A percentile compares a stretch with the other conserved stretches of the same genome.
These are phyloP conservation scores for Lontra canadensis DNA, from an alignment of 2,113 vertebrate genomes.

Conservation along the genomic window DNA sequence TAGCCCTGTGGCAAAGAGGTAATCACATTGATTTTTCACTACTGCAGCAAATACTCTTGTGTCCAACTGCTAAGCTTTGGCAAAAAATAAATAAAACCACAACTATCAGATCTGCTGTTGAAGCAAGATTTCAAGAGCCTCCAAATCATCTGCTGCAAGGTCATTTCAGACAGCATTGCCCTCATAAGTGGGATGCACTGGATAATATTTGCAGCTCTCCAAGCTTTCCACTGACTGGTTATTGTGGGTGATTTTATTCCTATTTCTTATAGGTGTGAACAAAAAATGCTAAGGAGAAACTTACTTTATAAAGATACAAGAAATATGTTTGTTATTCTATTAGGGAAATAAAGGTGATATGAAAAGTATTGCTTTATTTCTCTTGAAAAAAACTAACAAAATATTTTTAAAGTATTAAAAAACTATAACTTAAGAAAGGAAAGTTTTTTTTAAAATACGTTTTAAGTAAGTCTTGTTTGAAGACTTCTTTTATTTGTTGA, in stretches of 20 bases:
- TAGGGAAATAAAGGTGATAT: neutral
- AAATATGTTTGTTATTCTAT: neutral
- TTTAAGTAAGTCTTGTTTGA: neutral
- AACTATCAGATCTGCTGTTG: neutral
- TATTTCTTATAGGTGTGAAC: slow-evolving; percentile 40
- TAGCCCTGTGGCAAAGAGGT: slow-evolving; percentile 56
- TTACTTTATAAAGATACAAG: slow-evolving; percentile 2
- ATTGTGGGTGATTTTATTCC: slow-evolving; percentile 19
- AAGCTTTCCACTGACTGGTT: neutral
- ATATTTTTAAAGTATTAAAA: neutral
- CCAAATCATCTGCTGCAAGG: slow-evolving; percentile 42
- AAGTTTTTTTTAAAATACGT: neutral
- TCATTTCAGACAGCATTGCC: slow-evolving; percentile 13
- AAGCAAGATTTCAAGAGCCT: slow-evolving; percentile 64
- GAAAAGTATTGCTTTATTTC: neutral
- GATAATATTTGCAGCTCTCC: neutral
- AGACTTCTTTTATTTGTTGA: neutral
- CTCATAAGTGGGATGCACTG: neutral
- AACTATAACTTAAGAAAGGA: neutral
- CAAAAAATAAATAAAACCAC: slow-evolving; percentile 12
- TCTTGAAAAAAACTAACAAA: neutral
- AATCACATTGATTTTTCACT: slow-evolving; percentile 71
- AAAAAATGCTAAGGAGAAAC: neutral
- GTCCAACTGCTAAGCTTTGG: slow-evolving; percentile 41
- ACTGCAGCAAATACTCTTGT: slow-evolving; percentile 34